These are phyloP conservation scores for Luscinia megarhynchos DNA, from an alignment of 2,797 vertebrate species.

Conservation along the genomic window DNA sequence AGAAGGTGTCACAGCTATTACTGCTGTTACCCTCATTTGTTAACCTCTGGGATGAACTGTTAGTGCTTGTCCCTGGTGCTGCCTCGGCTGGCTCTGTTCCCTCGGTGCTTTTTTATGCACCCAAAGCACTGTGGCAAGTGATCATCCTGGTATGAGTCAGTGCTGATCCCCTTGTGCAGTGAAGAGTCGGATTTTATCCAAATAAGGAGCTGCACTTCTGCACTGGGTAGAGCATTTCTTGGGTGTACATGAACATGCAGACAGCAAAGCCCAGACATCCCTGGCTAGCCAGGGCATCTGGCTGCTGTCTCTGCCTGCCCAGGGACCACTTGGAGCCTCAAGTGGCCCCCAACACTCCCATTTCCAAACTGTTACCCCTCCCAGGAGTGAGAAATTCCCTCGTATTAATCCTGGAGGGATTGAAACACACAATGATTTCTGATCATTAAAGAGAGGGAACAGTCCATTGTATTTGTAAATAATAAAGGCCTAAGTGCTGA, in stretches of 20 bases:
- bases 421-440: neutral
- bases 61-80: neutral
- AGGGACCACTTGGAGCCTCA: neutral
- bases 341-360: neutral
- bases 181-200: constrained; percentile 56
- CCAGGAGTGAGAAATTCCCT: neutral
- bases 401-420: neutral
- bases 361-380: neutral
- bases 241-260: neutral
- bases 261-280: neutral
- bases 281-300: neutral
- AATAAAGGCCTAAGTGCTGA: neutral
- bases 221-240: neutral
- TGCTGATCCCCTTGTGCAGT: constrained; percentile 2
- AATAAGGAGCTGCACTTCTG: constrained; percentile 37
- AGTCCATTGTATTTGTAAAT: neutral
- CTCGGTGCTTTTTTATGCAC: neutral
- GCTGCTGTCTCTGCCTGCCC: neutral
- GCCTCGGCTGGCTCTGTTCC: neutral
- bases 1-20: constrained; percentile 37
- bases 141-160: constrained; percentile 52
- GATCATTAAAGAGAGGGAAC: neutral
- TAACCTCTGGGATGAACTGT: constrained; percentile 45
- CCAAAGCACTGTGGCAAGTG: neutral
- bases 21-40: neutral